These are phyloP conservation scores for Phenganax marumi DNA, from an alignment of 92 coral and sea anemone species.

Conservation along the genomic window DNA sequence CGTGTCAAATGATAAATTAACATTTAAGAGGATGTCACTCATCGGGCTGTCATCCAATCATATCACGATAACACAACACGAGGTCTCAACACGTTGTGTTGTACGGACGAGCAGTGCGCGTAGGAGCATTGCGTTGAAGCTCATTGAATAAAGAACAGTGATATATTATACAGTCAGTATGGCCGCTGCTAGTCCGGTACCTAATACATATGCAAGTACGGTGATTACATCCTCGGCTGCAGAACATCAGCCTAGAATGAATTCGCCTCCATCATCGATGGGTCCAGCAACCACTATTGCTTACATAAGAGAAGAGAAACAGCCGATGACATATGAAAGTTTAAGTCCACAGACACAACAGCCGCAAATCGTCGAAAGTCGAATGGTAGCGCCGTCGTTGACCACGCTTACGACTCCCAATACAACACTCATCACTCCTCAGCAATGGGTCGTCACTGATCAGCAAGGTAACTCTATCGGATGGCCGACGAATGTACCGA, in stretches of 20 bases:
- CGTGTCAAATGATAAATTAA: slow-evolving; percentile 93
- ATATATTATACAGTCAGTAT: slow-evolving; percentile 19
- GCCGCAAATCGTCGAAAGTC: slow-evolving; percentile 67
- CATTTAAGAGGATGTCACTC: slow-evolving; percentile 99
- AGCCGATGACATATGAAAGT: slow-evolving; percentile 72
- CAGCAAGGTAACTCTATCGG: slow-evolving; percentile 87
- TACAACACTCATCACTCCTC: slow-evolving; percentile 69
- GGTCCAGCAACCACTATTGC: slow-evolving; percentile 80
- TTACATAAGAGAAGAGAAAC: slow-evolving; percentile 77
- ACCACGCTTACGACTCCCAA: slow-evolving; percentile 47
- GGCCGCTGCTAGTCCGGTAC: slow-evolving; percentile 90
- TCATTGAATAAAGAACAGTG: slow-evolving; percentile 56
- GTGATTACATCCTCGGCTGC: slow-evolving; percentile 71
- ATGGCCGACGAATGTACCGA: slow-evolving; percentile 93
- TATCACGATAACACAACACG: slow-evolving; percentile 79
- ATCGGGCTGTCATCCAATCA: slow-evolving; percentile 83
- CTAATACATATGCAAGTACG: slow-evolving; percentile 66
- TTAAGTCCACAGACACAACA: slow-evolving; percentile 68
- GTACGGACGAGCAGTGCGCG: slow-evolving; percentile 95
- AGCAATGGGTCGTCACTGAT: slow-evolving; percentile 99
- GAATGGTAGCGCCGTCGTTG: slow-evolving; percentile 56
- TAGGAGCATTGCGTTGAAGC: slow-evolving; percentile 66
- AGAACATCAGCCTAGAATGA: slow-evolving; percentile 84
- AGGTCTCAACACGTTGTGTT: slow-evolving; percentile 97
- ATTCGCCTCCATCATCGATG: slow-evolving; percentile 59